Conservation (phyloP, 2,113 vertebrate genomes). For the Bambusicola thoracicus region DNA sequence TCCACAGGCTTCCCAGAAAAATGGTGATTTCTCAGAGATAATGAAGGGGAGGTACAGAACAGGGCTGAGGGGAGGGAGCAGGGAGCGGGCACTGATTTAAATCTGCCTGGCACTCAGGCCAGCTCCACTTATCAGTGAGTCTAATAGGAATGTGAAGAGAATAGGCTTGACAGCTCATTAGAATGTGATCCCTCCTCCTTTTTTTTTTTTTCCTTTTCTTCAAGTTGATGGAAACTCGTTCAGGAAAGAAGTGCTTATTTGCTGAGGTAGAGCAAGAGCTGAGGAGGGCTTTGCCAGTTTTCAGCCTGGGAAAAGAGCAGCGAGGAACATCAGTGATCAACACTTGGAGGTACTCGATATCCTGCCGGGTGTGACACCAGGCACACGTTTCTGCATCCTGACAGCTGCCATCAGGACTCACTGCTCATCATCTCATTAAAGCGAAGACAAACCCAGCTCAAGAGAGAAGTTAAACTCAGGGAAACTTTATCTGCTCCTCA, state of each 20-base stretch:
- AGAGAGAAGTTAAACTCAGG: neutral
- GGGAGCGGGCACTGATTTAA: constrained; percentile 52
- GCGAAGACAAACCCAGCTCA: neutral
- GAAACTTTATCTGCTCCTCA: neutral
- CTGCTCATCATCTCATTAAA: neutral
- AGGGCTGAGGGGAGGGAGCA: constrained; percentile 27
- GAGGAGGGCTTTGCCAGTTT: constrained; percentile 75
- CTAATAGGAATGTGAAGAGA: constrained; percentile 75
- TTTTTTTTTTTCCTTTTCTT: constrained; percentile 12
- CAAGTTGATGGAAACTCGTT: constrained; percentile 71
- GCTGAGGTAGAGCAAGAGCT: constrained; percentile 78
- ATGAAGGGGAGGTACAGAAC: constrained; percentile 25
- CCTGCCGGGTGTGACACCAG: neutral
- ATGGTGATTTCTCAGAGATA: constrained; percentile 12
- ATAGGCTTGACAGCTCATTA: constrained; percentile 69
- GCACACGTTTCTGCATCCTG: neutral
- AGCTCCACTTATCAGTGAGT: constrained; percentile 61
- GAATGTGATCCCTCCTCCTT: constrained; percentile 58
- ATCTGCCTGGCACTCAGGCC: constrained; percentile 64
- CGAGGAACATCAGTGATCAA: constrained; percentile 6
- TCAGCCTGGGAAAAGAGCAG: constrained; percentile 62
- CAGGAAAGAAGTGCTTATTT: constrained; percentile 78
- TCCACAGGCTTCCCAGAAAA: constrained; percentile 26
- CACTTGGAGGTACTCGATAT: constrained; percentile 15
- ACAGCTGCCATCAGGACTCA: neutral